Conservation (phyloP, 2,113 vertebrate genomes). For the Melanotaenia duboulayi region DNA sequence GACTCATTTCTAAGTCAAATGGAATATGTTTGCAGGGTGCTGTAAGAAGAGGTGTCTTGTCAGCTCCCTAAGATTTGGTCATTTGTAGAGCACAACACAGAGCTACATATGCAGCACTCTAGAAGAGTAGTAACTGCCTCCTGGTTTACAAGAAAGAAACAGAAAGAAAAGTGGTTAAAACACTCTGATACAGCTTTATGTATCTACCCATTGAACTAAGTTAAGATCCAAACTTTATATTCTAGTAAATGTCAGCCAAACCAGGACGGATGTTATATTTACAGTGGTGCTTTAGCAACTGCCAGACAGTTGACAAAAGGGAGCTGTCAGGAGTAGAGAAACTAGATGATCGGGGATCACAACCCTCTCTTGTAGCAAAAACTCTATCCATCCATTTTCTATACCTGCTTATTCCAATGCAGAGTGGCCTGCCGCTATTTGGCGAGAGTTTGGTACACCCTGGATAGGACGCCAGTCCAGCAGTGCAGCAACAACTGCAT, state of each 20-base stretch:
- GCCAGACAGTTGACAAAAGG: neutral
- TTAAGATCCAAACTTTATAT: no score
- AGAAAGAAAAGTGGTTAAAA: neutral
- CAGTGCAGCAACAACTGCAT: no score
- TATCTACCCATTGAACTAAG: neutral
- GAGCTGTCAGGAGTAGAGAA: no score
- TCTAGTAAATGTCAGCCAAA: neutral
- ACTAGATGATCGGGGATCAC: no score
- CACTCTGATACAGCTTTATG: neutral
- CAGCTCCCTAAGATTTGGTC: neutral
- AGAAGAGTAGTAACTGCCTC: neutral
- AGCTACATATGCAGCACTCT: neutral
- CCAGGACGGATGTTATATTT: neutral
- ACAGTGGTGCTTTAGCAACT: neutral
- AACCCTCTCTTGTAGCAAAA: no score
- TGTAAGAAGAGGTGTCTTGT: neutral
- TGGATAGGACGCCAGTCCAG: no score
- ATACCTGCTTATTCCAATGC: no score
- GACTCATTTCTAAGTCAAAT: constrained; percentile 14
- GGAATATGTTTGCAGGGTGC: neutral
- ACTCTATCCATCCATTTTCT: no score
- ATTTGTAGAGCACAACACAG: neutral
- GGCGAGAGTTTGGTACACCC: no score
- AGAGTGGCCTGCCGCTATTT: no score
- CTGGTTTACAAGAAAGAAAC: neutral